Base-by-base conservation (phyloP, 2,888 invertebrate species). In the Noctuana brunneofusca region DNA sequence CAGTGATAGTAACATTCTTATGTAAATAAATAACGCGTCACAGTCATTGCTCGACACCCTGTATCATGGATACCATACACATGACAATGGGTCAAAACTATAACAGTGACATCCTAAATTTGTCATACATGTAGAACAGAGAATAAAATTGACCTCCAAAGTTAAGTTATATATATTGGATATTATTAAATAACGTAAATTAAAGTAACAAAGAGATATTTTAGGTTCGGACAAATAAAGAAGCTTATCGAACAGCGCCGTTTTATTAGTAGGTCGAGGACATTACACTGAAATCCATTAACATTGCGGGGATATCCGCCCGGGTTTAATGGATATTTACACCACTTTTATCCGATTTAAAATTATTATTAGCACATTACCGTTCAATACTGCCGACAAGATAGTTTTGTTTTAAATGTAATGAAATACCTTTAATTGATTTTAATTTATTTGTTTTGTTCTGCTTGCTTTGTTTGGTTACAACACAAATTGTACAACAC, bases 271-370 rank as follows among this genome's bases (percentile, higher is more conserved):
- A 56, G 55, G 62, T 63, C 55, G 55, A 63, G 62, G 62, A 63
- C 62, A 63, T 63, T 63, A 63, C 30, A 63, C 62, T 41, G 62
- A 63, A 63, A 63, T 50, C 62, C 56, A 63, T 63, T 63, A 63
- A 63, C 56, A 63, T 63, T 63, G 56, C 43, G 63, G 56, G 55
- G 56, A 56, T 57, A 56, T 63, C 63, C 52, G 52, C 50, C 49
- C 43, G 63, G 63, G 57, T 57, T 58, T 63, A 63, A 63, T 63
- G 57, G 43, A 63, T 63, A 63, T 63, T 63, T 63, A 63, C 57
- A 63, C 57, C 50, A 46, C 63, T 57, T 63, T 63, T 57, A 63
- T 63, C 63, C 57, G 57, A 57, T 57, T 63, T 43, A 63, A 63
- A 63, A 41, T 63, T 57, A 41, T 63, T 57, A 63, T 57, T 57